phyloP scores from a whole-genome alignment of 1,140 invertebrate species.

The Papilio helenus region DNA sequence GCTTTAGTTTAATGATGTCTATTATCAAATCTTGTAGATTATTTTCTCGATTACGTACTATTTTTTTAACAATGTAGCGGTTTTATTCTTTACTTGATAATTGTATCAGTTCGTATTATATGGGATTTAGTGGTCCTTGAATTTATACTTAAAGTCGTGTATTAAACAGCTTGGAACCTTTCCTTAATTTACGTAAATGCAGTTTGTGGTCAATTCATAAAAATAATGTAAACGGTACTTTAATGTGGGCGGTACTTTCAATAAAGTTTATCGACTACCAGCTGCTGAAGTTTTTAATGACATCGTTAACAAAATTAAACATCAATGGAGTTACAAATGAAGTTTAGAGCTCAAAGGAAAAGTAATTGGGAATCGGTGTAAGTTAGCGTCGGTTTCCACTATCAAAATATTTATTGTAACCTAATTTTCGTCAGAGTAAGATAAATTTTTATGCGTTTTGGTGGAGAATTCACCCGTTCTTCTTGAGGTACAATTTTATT shows the following conservation, averaged over 20 bases:
- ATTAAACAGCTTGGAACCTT: neutral
- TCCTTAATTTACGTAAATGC: neutral
- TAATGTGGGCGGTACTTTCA: slow-evolving; percentile 23
- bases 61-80: no score
- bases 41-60: no score
- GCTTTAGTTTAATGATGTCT: no score
- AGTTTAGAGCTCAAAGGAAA: neutral
- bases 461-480: no score
- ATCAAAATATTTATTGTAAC: no score
- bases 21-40: no score
- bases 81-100: no score
- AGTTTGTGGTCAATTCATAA: slow-evolving; percentile 1
- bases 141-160: neutral
- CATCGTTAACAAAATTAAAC: slow-evolving; percentile 25
- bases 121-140: neutral
- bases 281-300: slow-evolving; percentile 15
- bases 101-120: neutral
- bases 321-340: slow-evolving; percentile 6
- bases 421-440: no score
- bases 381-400: neutral
- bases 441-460: no score
- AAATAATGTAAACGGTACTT: slow-evolving; percentile 24
- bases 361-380: neutral
- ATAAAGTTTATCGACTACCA: slow-evolving; percentile 8
- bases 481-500: no score